phyloP scores from a whole-genome alignment of 2,888 invertebrate genomes.

The Tenthredo notha region DNA sequence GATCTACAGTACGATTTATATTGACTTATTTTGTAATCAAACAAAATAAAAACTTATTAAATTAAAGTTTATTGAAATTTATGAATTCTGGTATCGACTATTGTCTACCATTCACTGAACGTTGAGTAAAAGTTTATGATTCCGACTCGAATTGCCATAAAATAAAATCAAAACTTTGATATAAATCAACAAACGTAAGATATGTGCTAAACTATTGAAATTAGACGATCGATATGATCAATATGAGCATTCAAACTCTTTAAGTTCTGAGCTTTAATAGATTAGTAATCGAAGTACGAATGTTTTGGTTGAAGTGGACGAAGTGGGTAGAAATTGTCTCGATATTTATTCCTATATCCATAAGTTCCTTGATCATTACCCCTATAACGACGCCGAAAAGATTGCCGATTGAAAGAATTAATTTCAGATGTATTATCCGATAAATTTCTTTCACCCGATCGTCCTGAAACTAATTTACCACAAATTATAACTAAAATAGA shows the following conservation, averaged over 20 bases:
- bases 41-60: background rate
- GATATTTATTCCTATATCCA: slow-evolving; percentile 14
- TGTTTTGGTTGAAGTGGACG: slow-evolving; percentile 13
- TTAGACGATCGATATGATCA: background rate
- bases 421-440: background rate
- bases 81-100: background rate
- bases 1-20: too few relatives aligned
- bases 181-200: background rate
- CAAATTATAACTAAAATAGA: background rate
- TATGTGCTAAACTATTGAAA: background rate
- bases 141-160: background rate
- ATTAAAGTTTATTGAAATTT: too few relatives aligned
- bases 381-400: background rate
- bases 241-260: background rate
- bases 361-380: background rate
- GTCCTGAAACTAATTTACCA: background rate
- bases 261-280: background rate
- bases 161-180: background rate
- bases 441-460: background rate
- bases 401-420: background rate
- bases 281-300: slow-evolving; percentile 17
- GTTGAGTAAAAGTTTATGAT: background rate
- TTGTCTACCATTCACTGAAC: background rate
- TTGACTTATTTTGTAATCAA: background rate
- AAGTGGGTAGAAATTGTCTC: background rate